Percentiles rank a stretch among this genome's conserved stretches.
phyloP scores from a whole-genome alignment of 2,888 invertebrate species.

The Ophion ellenae region DNA sequence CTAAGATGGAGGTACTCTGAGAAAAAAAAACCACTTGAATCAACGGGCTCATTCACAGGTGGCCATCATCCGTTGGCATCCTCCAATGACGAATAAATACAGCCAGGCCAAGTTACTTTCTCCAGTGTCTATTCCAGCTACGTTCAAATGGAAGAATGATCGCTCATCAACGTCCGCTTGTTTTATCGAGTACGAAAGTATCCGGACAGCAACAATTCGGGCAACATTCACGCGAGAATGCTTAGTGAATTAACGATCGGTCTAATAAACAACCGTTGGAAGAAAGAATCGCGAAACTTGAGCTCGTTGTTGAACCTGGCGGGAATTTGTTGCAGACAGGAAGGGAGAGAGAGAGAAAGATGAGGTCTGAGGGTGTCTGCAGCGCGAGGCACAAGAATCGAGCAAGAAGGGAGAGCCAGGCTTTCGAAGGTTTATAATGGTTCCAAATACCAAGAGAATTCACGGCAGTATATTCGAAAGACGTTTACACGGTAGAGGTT shows the following conservation, averaged over 20 bases:
- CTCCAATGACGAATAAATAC: no score
- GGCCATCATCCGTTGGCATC: no score
- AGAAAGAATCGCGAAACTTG: slow-evolving; percentile 27
- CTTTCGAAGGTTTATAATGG: slow-evolving; percentile 69
- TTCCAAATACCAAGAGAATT: slow-evolving; percentile 64
- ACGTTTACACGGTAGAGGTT: slow-evolving; percentile 72
- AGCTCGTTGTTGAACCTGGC: slow-evolving; percentile 1
- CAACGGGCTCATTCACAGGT: no score
- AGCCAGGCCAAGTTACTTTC: no score
- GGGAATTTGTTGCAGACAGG: slow-evolving; percentile 26
- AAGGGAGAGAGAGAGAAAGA: slow-evolving; percentile 4
- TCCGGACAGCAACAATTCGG: background rate
- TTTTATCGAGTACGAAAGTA: no score
- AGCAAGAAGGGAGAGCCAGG: slow-evolving; percentile 58
- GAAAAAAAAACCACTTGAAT: no score
- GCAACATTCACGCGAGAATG: background rate
- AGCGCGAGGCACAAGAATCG: slow-evolving; percentile 34
- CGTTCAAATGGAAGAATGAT: no score
- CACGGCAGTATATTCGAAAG: slow-evolving; percentile 69
- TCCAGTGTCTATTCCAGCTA: no score
- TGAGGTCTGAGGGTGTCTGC: slow-evolving; percentile 7
- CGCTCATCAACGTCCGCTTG: no score
- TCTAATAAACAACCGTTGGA: slow-evolving; percentile 6
- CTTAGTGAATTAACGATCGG: background rate
- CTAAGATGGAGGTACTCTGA: no score